Conservation (phyloP, 2,888 invertebrate genomes). For the Terebella lapidaria region DNA sequence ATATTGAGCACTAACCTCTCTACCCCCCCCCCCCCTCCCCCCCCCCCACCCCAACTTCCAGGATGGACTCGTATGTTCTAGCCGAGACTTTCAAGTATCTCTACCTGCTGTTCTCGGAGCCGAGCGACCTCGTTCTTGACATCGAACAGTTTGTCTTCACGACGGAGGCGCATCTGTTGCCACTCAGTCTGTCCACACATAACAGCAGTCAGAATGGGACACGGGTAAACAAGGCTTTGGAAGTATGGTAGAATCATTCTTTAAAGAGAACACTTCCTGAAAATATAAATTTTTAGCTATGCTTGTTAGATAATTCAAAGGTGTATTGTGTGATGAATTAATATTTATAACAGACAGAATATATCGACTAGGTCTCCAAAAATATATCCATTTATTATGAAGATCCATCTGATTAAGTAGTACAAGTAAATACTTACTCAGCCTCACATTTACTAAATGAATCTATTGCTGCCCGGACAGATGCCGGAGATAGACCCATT, state of each 20-base stretch:
- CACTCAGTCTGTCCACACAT: slow-evolving; percentile 57
- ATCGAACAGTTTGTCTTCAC: slow-evolving; percentile 57
- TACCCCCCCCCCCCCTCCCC: too few species aligned
- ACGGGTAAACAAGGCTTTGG: neutral
- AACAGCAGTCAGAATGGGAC: neutral
- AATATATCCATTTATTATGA: too few species aligned
- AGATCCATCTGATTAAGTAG: too few species aligned
- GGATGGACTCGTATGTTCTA: slow-evolving; percentile 97
- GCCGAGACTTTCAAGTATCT: slow-evolving; percentile 98
- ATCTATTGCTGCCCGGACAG: neutral
- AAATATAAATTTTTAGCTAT: neutral
- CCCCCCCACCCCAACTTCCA: too few species aligned
- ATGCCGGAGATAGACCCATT: neutral
- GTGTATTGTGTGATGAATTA: too few species aligned
- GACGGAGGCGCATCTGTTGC: slow-evolving; percentile 88
- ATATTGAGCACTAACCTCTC: too few species aligned
- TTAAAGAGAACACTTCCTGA: neutral
- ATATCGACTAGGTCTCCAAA: too few species aligned
- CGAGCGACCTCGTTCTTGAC: slow-evolving; percentile 65
- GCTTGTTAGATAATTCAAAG: too few species aligned
- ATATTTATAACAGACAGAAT: too few species aligned
- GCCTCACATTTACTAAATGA: neutral
- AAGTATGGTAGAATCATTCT: neutral
- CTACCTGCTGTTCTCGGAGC: slow-evolving; percentile 86
- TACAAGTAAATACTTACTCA: neutral